Evolutionary conservation across 1,140 invertebrate genomes (phyloP).

Genomic region (Anthonomus grandis): DNA sequence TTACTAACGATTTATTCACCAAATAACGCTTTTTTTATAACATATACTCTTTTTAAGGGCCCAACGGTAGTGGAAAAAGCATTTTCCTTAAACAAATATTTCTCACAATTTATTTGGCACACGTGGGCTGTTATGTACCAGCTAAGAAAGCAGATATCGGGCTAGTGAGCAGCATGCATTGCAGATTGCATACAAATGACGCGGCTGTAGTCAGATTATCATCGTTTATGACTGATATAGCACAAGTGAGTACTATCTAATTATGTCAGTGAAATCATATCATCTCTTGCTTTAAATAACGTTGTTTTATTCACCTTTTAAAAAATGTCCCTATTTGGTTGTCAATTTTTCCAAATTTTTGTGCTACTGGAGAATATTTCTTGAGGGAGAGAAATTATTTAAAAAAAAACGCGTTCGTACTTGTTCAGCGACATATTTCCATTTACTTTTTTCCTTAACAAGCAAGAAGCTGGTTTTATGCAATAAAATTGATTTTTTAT

Average conservation of each 20-base stretch:
- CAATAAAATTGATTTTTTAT: neutral
- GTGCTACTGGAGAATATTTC: too few relatives aligned
- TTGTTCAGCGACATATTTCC: too few relatives aligned
- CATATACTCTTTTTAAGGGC: too few relatives aligned
- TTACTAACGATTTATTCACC: too few relatives aligned
- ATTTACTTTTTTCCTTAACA: too few relatives aligned
- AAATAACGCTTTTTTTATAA: too few relatives aligned
- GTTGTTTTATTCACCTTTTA: too few relatives aligned
- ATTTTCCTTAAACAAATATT: slow-evolving; percentile 84
- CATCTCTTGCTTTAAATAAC: neutral
- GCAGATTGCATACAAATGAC: slow-evolving; percentile 70
- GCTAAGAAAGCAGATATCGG: slow-evolving; percentile 70
- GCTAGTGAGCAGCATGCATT: slow-evolving; percentile 69
- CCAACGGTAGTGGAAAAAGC: slow-evolving; percentile 90
- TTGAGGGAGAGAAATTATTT: too few relatives aligned
- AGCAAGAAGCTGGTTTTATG: neutral
- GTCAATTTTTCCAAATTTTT: too few relatives aligned
- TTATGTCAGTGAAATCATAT: neutral
- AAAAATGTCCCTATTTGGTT: too few relatives aligned
- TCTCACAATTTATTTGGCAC: slow-evolving; percentile 76
- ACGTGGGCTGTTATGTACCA: slow-evolving; percentile 86
- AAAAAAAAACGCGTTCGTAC: too few relatives aligned
- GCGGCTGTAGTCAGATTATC: slow-evolving; percentile 77
- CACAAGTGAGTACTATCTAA: slow-evolving; percentile 62
- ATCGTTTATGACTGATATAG: slow-evolving; percentile 80